Evolutionary conservation across 2,888 invertebrate genomes (phyloP).

Genomic region (Byasa hedistus): DNA sequence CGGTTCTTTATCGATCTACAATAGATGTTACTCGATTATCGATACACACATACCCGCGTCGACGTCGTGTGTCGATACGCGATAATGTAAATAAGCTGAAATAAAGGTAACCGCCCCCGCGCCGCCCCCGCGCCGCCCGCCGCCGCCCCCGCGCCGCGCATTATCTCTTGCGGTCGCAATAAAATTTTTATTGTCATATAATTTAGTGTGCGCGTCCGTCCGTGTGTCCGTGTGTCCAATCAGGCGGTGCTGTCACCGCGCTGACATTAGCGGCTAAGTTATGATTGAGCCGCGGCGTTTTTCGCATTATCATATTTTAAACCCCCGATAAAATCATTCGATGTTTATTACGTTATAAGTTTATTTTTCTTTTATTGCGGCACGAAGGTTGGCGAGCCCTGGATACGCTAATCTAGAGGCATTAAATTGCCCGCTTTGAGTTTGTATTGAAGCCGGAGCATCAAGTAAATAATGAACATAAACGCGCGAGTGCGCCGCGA

Average conservation of each 20-base stretch:
- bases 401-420: constrained; percentile 23
- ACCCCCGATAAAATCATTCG: constrained; percentile 57
- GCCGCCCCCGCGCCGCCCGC: constrained; percentile 25
- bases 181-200: constrained; percentile 65
- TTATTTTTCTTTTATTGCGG: constrained; percentile 46
- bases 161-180: constrained; percentile 46
- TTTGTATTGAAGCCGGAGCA: constrained; percentile 26
- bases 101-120: constrained; percentile 34
- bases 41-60: constrained; percentile 27
- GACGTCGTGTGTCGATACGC: constrained; percentile 27
- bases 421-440: constrained; percentile 27
- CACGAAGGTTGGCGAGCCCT: constrained; percentile 35
- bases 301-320: constrained; percentile 66
- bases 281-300: constrained; percentile 64
- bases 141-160: constrained; percentile 31
- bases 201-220: constrained; percentile 45
- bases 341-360: constrained; percentile 52
- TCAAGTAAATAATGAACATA: constrained; percentile 26
- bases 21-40: constrained; percentile 32
- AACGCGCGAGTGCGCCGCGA: constrained; percentile 25
- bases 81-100: constrained; percentile 39
- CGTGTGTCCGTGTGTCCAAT: constrained; percentile 46
- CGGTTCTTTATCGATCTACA: constrained; percentile 32
- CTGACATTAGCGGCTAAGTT: constrained; percentile 67
- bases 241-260: constrained; percentile 49